These are phyloP conservation scores for Rhagium mordax DNA, from an alignment of 2,888 invertebrate species.

Conservation along the genomic window DNA sequence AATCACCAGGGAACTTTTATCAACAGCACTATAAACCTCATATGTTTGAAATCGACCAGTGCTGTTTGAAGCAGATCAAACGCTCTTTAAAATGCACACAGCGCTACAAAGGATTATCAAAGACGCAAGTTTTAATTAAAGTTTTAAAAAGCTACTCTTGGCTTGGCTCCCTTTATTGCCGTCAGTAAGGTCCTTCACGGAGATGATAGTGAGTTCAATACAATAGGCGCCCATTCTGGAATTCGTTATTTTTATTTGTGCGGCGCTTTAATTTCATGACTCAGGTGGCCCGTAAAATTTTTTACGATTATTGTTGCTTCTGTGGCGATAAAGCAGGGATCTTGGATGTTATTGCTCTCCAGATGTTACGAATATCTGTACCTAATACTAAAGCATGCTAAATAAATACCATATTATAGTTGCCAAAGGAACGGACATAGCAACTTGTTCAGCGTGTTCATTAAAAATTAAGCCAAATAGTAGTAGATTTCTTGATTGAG, in stretches of 20 bases:
- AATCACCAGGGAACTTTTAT: too few species aligned
- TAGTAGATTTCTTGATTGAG: too few species aligned
- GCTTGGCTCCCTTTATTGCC: background rate
- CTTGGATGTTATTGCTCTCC: background rate
- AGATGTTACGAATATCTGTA: background rate
- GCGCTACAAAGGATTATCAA: background rate
- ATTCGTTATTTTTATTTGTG: background rate
- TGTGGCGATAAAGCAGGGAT: background rate
- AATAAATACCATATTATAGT: too few species aligned
- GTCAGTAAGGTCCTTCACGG: background rate
- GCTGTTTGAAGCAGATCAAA: background rate
- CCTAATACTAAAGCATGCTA: too few species aligned
- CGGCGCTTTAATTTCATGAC: background rate
- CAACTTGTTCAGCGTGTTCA: too few species aligned
- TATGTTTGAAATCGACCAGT: too few species aligned
- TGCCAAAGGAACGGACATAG: too few species aligned
- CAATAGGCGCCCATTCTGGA: background rate
- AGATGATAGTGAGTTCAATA: background rate
- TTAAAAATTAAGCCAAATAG: too few species aligned
- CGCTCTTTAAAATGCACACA: background rate
- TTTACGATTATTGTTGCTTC: background rate
- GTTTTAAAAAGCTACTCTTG: background rate
- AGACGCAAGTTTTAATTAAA: background rate
- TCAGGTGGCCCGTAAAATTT: slow-evolving; percentile 7
- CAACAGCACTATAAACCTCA: too few species aligned